Conservation (phyloP, 2,797 vertebrate species). For the Propithecus deckenii region DNA sequence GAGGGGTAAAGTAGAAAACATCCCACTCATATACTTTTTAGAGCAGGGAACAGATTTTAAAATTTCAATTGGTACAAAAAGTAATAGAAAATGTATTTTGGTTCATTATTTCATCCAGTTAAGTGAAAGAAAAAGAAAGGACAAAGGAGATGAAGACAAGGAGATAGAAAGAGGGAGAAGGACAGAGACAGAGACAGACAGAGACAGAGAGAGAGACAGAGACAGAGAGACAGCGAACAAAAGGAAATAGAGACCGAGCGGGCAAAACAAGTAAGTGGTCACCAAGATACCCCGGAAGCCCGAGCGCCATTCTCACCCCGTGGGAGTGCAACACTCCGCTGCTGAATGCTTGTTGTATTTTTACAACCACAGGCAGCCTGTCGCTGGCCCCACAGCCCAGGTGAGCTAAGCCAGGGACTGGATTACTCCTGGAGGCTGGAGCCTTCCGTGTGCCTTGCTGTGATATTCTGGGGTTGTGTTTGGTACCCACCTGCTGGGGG, state of each 20-base stretch:
- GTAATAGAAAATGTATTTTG: constrained; percentile 72
- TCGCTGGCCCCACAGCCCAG: not conserved
- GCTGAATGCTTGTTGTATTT: not conserved
- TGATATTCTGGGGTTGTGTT: not conserved
- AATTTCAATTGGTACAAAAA: constrained; percentile 69
- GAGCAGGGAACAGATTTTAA: constrained; percentile 70
- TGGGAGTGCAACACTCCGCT: not conserved
- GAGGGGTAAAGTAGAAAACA: constrained; percentile 69
- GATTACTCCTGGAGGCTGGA: not conserved
- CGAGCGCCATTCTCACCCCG: not conserved
- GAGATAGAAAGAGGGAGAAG: not conserved
- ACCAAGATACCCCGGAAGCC: not conserved
- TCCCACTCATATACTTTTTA: constrained; percentile 76
- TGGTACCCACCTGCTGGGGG: not conserved
- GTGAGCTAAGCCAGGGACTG: not conserved
- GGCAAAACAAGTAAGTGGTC: not conserved
- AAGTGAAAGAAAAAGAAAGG: not conserved
- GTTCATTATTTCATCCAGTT: constrained; percentile 62
- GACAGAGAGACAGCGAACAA: not conserved
- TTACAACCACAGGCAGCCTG: not conserved
- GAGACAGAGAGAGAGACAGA: not conserved
- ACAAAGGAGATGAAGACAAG: not conserved
- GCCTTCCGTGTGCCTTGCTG: not conserved
- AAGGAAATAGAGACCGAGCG: not conserved
- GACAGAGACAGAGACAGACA: not conserved